Base-by-base conservation (phyloP, 1,140 invertebrate species). In the Sarcophaga bullata region DNA sequence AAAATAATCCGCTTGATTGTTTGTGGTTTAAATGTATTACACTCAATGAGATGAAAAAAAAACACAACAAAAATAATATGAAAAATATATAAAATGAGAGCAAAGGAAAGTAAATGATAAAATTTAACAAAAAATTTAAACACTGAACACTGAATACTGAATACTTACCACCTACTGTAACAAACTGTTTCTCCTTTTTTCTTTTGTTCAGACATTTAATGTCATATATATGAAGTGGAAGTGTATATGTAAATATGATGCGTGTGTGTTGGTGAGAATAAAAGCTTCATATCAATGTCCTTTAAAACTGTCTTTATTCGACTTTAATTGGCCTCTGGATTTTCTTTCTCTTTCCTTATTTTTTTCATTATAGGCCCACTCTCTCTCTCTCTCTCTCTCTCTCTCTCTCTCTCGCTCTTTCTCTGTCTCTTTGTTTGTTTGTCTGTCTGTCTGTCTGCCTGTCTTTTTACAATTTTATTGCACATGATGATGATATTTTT, bases 251-350 rank as follows among this genome's bases (percentile, higher is more conserved):
- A 37, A 37, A 37, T 4, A n/a, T 49, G 47, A 13, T 49, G 73
- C 48, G 17, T 48, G 5, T 76, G 73, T 76, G n/a, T 76, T 46
- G 13, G n/a, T 47, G 15, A n/a, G 15, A 15, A 76, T 46, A n/a
- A 48, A n/a, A n/a, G 47, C 73, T 48, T 48, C 73, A 48, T 76
- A 48, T 76, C 73, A 76, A 76, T 76, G 73, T 76, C 73, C 48
- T 49, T 76, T 76, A 48, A 76, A 76, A 48, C 47, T 76, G 73
- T 76, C 73, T 76, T 76, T 76, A 76, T 76, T 76, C 48, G 73
- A 76, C 73, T 76, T 76, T 76, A 76, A 76, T 76, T 76, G 73
- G 46, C 73, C 73, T 13, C 25, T 4, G 25, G 25, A 37, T 37
- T 37, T 37, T 1, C 25, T 37, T 37, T 37, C 25, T 37, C 4